A percentile compares a stretch with the other conserved stretches of the same genome.
Evolutionary conservation across 2,888 invertebrate genomes (phyloP).

Genomic region (Scaptomyza reducta): DNA sequence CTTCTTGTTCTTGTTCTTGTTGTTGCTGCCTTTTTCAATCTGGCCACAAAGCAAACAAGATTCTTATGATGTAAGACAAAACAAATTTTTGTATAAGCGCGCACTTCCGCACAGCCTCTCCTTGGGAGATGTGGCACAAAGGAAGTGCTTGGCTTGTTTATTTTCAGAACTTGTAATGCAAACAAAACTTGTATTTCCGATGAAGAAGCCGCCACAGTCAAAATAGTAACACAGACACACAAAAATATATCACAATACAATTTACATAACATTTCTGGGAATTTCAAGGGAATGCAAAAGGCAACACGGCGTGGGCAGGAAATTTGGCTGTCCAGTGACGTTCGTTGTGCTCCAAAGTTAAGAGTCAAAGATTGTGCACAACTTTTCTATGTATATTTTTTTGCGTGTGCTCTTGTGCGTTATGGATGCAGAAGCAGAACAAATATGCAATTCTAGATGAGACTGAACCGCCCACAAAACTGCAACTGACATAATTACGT

Average conservation of each 20-base stretch:
- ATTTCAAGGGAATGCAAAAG: background rate
- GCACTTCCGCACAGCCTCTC: conserved; percentile 36
- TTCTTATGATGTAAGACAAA: conserved; percentile 48
- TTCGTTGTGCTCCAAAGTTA: conserved; percentile 25
- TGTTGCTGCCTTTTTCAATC: conserved; percentile 24
- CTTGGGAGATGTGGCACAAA: conserved; percentile 51
- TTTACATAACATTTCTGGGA: conserved; percentile 60
- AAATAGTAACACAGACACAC: conserved; percentile 48
- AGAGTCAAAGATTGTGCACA: conserved; percentile 40
- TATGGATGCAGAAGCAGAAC: conserved; percentile 51
- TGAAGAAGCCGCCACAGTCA: conserved; percentile 43
- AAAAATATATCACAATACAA: conserved; percentile 60
- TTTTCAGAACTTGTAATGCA: conserved; percentile 62
- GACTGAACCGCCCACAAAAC: conserved; percentile 31
- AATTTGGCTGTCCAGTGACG: conserved; percentile 39
- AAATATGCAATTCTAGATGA: conserved; percentile 25
- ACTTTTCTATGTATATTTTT: background rate
- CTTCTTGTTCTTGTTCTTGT: conserved; percentile 10
- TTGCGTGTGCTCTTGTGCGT: conserved; percentile 51
- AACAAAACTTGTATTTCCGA: conserved; percentile 68
- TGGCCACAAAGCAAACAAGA: conserved; percentile 45
- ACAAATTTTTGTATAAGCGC: conserved; percentile 53
- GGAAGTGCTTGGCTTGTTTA: conserved; percentile 69
- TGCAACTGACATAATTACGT: conserved; percentile 64
- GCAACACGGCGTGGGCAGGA: background rate